Conservation (phyloP, 2,113 vertebrate species). For the Tricholaema leucomelas region DNA sequence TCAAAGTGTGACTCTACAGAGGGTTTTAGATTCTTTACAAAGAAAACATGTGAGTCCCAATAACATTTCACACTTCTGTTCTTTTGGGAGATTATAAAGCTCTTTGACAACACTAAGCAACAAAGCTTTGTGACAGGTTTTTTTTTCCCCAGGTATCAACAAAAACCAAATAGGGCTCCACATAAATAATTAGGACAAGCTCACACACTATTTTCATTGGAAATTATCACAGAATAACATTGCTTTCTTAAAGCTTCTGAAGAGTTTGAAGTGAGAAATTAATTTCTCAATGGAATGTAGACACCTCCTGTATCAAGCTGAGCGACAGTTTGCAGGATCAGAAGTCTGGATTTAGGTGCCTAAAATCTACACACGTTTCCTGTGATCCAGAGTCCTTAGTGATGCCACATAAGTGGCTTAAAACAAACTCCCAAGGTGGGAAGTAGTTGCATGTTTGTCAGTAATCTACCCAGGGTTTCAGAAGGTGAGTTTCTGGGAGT, state of each 20-base stretch:
- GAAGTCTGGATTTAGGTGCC: background rate
- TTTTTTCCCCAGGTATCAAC: background rate
- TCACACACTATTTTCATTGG: background rate
- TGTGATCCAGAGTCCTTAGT: background rate
- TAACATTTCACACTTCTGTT: background rate
- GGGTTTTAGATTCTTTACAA: background rate
- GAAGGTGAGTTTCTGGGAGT: background rate
- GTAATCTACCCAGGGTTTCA: background rate
- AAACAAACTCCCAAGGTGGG: background rate
- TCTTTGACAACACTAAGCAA: background rate
- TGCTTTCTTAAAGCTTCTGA: background rate
- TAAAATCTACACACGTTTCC: background rate
- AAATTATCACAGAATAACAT: slow-evolving; percentile 14
- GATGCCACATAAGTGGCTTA: background rate
- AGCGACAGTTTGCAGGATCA: slow-evolving; percentile 23
- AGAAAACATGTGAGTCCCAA: background rate
- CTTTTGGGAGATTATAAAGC: background rate
- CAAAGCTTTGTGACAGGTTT: slow-evolving; percentile 14
- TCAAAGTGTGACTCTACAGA: background rate
- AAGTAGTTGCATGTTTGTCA: background rate
- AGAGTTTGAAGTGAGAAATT: slow-evolving; percentile 33
- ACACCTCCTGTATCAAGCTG: background rate
- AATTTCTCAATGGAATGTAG: slow-evolving; percentile 2
- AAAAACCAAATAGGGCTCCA: background rate
- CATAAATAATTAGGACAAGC: slow-evolving; percentile 33